phyloP scores from a whole-genome alignment of 1,140 invertebrate genomes.

The Drosophila chauvacae region DNA sequence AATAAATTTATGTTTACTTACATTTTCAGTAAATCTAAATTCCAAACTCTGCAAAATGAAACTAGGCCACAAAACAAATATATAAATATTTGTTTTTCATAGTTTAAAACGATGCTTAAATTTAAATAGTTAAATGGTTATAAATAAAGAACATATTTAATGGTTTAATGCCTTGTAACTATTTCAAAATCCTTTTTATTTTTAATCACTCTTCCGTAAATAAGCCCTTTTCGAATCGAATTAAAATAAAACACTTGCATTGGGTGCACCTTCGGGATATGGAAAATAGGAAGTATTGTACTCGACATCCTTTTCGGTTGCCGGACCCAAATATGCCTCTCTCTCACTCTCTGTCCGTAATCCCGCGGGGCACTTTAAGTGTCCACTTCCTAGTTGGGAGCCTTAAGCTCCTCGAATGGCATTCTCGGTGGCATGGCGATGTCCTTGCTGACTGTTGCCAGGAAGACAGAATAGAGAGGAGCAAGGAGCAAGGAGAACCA shows the following conservation, averaged over 20 bases:
- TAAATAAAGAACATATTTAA: neutral
- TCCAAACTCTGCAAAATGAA: neutral
- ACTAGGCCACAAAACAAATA: neutral
- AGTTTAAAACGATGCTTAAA: neutral
- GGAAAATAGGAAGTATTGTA: neutral
- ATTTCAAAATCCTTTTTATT: neutral
- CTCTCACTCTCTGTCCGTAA: neutral
- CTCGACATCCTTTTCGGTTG: neutral
- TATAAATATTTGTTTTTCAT: neutral
- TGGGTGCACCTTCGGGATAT: neutral
- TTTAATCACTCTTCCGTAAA: neutral
- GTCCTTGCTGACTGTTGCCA: conserved; percentile 37
- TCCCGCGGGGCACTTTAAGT: conserved; percentile 27
- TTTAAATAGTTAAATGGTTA: neutral
- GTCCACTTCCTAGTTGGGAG: conserved; percentile 41
- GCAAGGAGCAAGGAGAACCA: conserved; percentile 5
- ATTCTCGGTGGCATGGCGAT: conserved; percentile 15
- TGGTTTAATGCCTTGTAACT: neutral
- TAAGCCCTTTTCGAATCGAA: neutral
- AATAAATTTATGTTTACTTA: neutral
- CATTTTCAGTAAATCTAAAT: neutral
- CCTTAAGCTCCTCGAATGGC: conserved; percentile 35
- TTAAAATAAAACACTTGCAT: neutral
- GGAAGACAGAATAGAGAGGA: neutral
- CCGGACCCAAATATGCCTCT: neutral